Evolutionary conservation across 2,888 invertebrate genomes (phyloP).

Genomic region (Caradrina clavipalpis): DNA sequence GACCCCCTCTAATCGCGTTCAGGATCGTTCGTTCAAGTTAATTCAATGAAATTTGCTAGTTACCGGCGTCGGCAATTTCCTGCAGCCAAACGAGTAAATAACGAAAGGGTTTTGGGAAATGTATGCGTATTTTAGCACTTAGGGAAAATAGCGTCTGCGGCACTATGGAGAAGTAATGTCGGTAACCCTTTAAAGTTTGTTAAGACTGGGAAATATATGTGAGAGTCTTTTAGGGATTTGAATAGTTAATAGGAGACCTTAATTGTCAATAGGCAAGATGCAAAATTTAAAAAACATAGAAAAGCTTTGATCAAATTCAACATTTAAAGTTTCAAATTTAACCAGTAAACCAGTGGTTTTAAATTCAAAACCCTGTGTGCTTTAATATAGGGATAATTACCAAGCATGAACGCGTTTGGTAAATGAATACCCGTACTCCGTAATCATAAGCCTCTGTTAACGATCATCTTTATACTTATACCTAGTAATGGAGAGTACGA

Average conservation of each 20-base stretch:
- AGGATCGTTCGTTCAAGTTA: slow-evolving; percentile 60
- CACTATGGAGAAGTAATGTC: neutral
- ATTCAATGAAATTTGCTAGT: slow-evolving; percentile 65
- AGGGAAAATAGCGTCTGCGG: slow-evolving; percentile 13
- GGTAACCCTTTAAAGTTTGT: slow-evolving; percentile 10
- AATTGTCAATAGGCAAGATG: too few species aligned
- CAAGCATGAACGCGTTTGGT: slow-evolving; percentile 30
- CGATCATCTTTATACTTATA: slow-evolving; percentile 36
- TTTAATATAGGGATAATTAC: slow-evolving; percentile 30
- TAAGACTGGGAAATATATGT: slow-evolving; percentile 12
- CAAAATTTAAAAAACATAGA: too few species aligned
- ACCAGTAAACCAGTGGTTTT: slow-evolving; percentile 16
- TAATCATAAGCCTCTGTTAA: slow-evolving; percentile 35
- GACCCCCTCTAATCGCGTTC: slow-evolving; percentile 49
- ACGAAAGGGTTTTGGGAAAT: slow-evolving; percentile 38
- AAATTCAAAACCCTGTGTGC: slow-evolving; percentile 12
- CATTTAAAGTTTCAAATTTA: slow-evolving; percentile 28
- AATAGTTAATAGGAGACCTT: neutral
- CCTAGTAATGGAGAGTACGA: slow-evolving; percentile 12
- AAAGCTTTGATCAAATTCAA: neutral
- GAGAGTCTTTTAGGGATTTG: neutral
- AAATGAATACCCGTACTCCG: slow-evolving; percentile 29
- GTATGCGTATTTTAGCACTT: slow-evolving; percentile 27
- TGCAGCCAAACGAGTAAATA: slow-evolving; percentile 43
- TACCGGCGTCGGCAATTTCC: slow-evolving; percentile 70